phyloP scores from a whole-genome alignment of 2,113 vertebrate genomes.

The Myotis lucifugus region DNA sequence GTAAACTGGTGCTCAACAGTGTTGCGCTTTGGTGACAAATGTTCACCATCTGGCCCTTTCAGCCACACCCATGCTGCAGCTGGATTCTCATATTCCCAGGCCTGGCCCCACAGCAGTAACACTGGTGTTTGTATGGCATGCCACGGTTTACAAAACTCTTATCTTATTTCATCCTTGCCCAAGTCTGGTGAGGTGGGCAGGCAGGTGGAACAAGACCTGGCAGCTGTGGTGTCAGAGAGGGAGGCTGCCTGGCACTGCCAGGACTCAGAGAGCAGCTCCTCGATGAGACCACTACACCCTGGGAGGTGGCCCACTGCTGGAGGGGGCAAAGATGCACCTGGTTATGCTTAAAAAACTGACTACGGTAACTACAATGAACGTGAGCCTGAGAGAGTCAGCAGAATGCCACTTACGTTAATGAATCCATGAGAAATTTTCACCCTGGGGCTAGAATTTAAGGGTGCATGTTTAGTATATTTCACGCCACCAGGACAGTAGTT shows the following conservation, averaged over 20 bases:
- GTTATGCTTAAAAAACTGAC: neutral
- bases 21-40: neutral
- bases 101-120: neutral
- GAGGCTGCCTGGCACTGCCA: neutral
- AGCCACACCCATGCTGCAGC: neutral
- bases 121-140: too few relatives aligned
- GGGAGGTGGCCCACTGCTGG: too few relatives aligned
- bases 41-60: neutral
- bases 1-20: neutral
- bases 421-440: neutral
- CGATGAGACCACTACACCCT: accelerated
- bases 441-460: neutral
- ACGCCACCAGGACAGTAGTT: neutral
- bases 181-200: neutral
- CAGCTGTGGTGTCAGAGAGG: neutral
- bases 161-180: neutral
- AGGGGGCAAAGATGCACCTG: neutral
- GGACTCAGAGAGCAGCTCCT: neutral
- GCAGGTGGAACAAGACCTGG: neutral
- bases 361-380: neutral
- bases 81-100: neutral
- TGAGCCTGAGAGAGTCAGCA: neutral
- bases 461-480: neutral
- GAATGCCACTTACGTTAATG: neutral
- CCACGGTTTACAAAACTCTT: neutral